Conservation (phyloP, 2,113 vertebrate species). For the Acrocephalus arundinaceus region DNA sequence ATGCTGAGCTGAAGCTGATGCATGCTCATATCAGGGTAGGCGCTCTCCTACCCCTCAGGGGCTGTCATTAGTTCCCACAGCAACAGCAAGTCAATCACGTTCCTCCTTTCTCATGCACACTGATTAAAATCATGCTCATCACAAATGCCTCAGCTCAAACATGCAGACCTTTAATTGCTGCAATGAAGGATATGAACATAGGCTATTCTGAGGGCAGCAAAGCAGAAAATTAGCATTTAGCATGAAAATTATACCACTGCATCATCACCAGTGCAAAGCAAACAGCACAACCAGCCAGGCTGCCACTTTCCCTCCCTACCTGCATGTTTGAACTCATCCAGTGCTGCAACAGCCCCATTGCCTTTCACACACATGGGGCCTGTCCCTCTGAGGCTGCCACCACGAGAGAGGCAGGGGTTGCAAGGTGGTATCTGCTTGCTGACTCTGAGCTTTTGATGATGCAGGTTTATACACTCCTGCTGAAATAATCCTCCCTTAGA, state of each 20-base stretch:
- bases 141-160: not conserved
- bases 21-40: rapidly evolving
- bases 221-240: constrained; percentile 70
- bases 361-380: not conserved
- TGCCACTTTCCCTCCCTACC: not conserved
- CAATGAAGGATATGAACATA: constrained; percentile 39
- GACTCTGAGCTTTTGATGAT: not conserved
- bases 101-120: not conserved
- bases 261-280: constrained; percentile 36
- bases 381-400: not conserved
- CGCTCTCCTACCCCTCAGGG: not conserved
- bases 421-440: not conserved
- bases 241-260: constrained; percentile 46
- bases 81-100: not conserved
- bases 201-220: constrained; percentile 46
- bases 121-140: not conserved
- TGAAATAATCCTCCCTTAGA: not conserved
- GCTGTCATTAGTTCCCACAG: not conserved
- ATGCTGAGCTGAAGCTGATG: not conserved
- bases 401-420: not conserved
- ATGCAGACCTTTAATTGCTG: constrained; percentile 53
- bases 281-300: not conserved
- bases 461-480: not conserved
- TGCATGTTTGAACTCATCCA: rapidly evolving
- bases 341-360: not conserved